A percentile compares a stretch with the other conserved stretches of the same genome.
These are phyloP conservation scores for Patella ulyssiponensis DNA, from an alignment of 2,888 invertebrate species.

Conservation along the genomic window DNA sequence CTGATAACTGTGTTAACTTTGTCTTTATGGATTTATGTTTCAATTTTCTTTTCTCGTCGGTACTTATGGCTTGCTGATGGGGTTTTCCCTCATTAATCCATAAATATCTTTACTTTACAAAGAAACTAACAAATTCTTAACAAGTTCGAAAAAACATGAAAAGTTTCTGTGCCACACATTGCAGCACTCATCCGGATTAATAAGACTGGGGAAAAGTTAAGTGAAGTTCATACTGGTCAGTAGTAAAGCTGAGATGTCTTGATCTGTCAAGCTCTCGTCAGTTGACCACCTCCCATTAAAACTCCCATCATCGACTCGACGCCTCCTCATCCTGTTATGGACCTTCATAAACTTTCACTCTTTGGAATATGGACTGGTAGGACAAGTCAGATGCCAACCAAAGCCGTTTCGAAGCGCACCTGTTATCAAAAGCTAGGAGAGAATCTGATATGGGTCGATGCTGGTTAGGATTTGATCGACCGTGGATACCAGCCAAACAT, in stretches of 20 bases:
- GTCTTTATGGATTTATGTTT: no score
- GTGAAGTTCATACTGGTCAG: not conserved
- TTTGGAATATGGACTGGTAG: not conserved
- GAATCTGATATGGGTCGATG: conserved; percentile 9
- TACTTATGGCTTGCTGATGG: no score
- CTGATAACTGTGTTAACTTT: no score
- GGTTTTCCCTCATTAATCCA: no score
- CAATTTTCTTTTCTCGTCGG: no score
- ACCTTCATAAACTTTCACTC: conserved; percentile 3
- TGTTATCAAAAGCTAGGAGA: not conserved
- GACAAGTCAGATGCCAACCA: not conserved
- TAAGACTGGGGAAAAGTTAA: no score
- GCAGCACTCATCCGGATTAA: no score
- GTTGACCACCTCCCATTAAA: conserved; percentile 3
- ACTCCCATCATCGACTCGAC: conserved; percentile 1
- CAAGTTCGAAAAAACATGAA: no score
- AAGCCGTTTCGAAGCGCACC: not conserved
- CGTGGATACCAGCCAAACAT: conserved; percentile 3
- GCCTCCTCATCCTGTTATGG: conserved; percentile 7
- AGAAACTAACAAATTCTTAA: no score
- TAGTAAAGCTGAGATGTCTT: not conserved
- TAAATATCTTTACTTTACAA: no score
- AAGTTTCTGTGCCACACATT: no score
- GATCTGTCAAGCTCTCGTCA: not conserved
- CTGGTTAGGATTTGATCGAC: conserved; percentile 8